Conservation (phyloP, 2,113 vertebrate species). For the Epinephelus fuscoguttatus region DNA sequence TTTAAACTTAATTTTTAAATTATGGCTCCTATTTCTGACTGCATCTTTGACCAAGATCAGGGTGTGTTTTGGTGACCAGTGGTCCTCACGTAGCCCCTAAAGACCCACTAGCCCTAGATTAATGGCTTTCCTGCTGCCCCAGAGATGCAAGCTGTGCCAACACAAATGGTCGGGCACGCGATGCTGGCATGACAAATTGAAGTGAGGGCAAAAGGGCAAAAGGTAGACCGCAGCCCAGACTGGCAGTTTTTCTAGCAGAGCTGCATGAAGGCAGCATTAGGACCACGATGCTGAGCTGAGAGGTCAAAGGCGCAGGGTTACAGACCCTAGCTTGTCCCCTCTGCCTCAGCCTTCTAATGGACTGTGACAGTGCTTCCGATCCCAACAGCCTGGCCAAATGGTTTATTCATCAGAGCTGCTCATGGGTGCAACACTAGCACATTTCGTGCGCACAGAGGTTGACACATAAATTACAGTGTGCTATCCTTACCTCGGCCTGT, state of each 20-base stretch:
- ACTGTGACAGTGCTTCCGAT: constrained; percentile 79
- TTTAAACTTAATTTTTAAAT: constrained; percentile 40
- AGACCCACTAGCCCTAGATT: constrained; percentile 70
- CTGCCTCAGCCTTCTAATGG: constrained; percentile 72
- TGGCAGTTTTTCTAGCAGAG: constrained; percentile 24
- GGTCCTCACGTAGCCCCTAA: constrained; percentile 56
- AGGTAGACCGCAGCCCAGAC: constrained; percentile 44
- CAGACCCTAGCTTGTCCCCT: constrained; percentile 66
- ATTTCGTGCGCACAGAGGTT: constrained; percentile 50
- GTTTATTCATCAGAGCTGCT: constrained; percentile 80
- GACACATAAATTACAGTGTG: constrained; percentile 71
- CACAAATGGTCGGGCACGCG: constrained; percentile 73
- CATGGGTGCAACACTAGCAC: constrained; percentile 60
- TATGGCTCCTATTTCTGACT: constrained; percentile 39
- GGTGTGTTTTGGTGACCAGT: constrained; percentile 59
- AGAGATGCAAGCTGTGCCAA: constrained; percentile 75
- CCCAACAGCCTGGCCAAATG: constrained; percentile 72
- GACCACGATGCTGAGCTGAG: constrained; percentile 33
- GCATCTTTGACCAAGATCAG: constrained; percentile 60
- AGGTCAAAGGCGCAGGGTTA: constrained; percentile 52
- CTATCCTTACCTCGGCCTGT: constrained; percentile 31
- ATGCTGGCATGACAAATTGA: constrained; percentile 66
- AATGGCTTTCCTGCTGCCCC: constrained; percentile 68
- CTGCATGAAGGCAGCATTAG: constrained; percentile 36
- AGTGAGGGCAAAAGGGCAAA: constrained; percentile 61